Evolutionary conservation across 2,888 invertebrate species (phyloP), one percentile per base, ranked within the genome.

Genomic region (Ormyrus labotus): DNA sequence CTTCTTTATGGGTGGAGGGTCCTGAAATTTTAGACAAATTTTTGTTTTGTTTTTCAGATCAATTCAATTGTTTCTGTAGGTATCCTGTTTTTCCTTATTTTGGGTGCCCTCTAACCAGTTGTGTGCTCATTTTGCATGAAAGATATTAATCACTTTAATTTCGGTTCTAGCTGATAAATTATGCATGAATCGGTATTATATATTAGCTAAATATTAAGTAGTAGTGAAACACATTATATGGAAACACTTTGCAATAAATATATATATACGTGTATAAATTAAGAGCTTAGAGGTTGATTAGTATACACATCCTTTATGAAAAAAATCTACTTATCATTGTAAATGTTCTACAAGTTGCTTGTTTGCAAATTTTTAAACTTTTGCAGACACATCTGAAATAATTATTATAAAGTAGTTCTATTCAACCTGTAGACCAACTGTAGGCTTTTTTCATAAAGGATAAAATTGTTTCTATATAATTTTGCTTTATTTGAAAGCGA

Each of bases 51-150:
- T 87, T 90, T 90, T 88, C 90, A 90, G 89, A 90, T 90, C 88
- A 80, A 87, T 90, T 86, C 87, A 87, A 87, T 84, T 88, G 85
- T 90, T 85, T 88, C 86, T 90, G 90, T 91, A 90, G 87, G 90
- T 91, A 90, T 88, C 83, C 76, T 82, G 76, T 76, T 82, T 81
- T 81, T 81, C 67, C 83, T 78, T 82, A 69, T 83, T 82, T 82
- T 81, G 82, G 82, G 83, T 85, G 83, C 82, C 81, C 83, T 83
- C 78, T 84, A 81, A 84, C 80, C 71, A 81, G 64, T 83, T 85
- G 84, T 85, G 85, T 84, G 82, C 74, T 69, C 83, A 83, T 80
- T 84, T 84, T 84, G 86, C 85, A 86, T 87, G 85, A 75, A 10
- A 48, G 45, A 74, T 74, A 67, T 78, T 77, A 74, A 80, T 75